Base-by-base conservation (phyloP, 1,140 invertebrate genomes). In the Drosophila pruinosa region DNA sequence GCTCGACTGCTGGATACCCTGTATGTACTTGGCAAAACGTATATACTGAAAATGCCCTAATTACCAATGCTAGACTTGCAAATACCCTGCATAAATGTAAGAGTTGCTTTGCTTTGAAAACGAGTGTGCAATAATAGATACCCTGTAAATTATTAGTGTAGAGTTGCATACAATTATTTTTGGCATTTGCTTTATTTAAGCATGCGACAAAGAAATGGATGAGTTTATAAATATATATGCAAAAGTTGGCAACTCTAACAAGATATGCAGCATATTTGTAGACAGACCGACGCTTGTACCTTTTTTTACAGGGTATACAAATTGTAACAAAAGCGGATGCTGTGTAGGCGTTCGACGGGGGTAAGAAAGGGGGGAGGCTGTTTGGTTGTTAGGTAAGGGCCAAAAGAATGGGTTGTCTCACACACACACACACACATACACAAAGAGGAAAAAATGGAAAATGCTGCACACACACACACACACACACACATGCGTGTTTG, bases 291-390 rank as follows among this genome's bases (percentile, higher is more conserved):
- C n/a, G n/a, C n/a, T n/a, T n/a, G n/a, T n/a, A n/a, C n/a, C n/a
- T n/a, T n/a, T 19, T 8, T 15, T 43, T 62, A 47, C 47, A 63
- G 65, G 65, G 65, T 54, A 69, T 28, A 5, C 10, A 63, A 57
- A 72, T 47, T 58, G 72, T 73, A 78, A 83, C 72, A 65, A 69
- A 80, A 68, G 50, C 69, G 50, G 58, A 78, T 79, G 75, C 81
- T 83, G 64, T 48, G 79, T 67, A 56, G 65, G 14, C 34, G 45
- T 24, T 43, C 14, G 26, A 10, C 17, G 41, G 56, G 39, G 14
- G 21, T 24, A 12, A 5, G 15, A n/a, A 5, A 19, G 1, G 6
- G 10, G 7, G 34, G n/a, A 21, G 1, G 38, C 26, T 26, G 12
- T 34, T 41, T 14, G 26, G 61, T 56, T 64, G 53, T 67, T 58